Evolutionary conservation across 2,113 vertebrate species (phyloP).

Genomic region (Alethe diademata): DNA sequence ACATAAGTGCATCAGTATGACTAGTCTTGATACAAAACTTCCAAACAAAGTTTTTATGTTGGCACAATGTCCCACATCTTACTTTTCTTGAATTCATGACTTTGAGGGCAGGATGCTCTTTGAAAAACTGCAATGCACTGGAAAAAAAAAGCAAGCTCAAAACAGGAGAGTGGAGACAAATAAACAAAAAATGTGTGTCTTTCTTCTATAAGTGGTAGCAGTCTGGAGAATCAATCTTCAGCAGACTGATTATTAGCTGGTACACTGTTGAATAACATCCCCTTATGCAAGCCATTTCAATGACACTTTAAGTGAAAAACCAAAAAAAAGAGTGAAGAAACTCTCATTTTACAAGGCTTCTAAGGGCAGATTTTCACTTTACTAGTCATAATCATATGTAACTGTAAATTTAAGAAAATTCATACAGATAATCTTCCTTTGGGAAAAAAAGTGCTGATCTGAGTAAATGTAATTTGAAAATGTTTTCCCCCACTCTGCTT

Average conservation of each 20-base stretch:
- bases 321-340: not conserved
- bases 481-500: not conserved
- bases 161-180: not conserved
- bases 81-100: not conserved
- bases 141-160: not conserved
- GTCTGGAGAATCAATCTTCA: not conserved
- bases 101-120: not conserved
- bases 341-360: constrained; percentile 16
- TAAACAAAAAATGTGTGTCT: not conserved
- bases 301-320: not conserved
- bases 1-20: not conserved
- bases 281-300: not conserved
- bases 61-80: not conserved
- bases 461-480: constrained; percentile 16
- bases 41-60: not conserved
- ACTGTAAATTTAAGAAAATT: constrained; percentile 33
- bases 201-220: not conserved
- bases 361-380: not conserved
- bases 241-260: constrained; percentile 5
- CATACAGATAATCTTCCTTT: not conserved
- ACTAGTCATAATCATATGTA: not conserved
- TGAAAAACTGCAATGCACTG: not conserved
- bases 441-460: not conserved
- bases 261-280: not conserved
- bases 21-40: not conserved